Base-by-base conservation (phyloP, 2,113 vertebrate genomes). In the Cichladusa arquata region DNA sequence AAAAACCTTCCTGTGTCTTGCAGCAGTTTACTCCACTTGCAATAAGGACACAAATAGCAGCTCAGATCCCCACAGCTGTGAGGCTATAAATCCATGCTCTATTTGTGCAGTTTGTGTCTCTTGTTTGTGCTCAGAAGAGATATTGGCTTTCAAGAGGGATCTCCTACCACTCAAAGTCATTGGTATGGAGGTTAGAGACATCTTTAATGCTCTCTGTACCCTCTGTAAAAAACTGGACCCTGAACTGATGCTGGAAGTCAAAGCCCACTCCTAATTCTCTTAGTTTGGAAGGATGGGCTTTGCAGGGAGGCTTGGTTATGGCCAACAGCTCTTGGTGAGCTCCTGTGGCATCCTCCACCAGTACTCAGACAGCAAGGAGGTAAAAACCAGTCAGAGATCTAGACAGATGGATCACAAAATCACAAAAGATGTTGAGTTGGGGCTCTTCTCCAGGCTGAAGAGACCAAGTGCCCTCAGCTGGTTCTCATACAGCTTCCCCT, bases 381-480 rank as follows among this genome's bases (percentile, higher is more conserved):
- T 40, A 19, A n/a, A 81, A 81, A 31, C 0, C 47, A 70, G 17
- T 9, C n/a, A 70, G 56, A 65, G 26, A 38, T 38, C 19, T 60
- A 36, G 6, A 14, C 0, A 31, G n/a, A 16, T 17, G 31, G 45
- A 31, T 40, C 29, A 29, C 16, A 54, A 40, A 25, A n/a, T 7
- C 4, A 29, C 19, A 42, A 40, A 48, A 18, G n/a, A 4, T 7
- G 1, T 6, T 31, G 14, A 34, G 25, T 1, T 48, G 29, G 10
- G 19, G 29, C 5, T 18, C 61, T 17, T 44, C 36, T 44, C 45
- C 38, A 45, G 72, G 38, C 19, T 61, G 64, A 78, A 24, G 36
- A 44, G 20, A 36, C 23, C 28, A 61, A 19, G n/a, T 13, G 5
- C 5, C 15, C 12, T 53, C 28, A 78, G 18, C 17, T 0, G 0